phyloP scores from a whole-genome alignment of 1,140 invertebrate genomes.

The Dendroctonus ponderosae region DNA sequence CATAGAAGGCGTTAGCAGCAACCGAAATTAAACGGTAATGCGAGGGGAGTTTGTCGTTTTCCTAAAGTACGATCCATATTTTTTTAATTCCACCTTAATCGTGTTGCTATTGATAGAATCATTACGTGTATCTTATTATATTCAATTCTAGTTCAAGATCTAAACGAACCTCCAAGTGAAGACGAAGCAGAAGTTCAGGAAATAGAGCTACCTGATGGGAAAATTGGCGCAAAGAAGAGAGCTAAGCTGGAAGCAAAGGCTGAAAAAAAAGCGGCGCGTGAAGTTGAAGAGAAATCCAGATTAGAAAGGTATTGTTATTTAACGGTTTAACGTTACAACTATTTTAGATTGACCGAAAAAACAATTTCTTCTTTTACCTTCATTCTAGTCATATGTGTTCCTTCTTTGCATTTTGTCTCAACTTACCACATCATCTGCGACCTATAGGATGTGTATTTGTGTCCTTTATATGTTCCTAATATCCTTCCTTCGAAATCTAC shows the following conservation, averaged over 20 bases:
- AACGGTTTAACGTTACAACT: neutral
- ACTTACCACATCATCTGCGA: too few species aligned
- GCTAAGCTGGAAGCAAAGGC: conserved; percentile 91
- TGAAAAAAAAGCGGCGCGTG: conserved; percentile 80
- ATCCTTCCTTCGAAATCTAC: too few species aligned
- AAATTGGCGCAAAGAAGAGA: conserved; percentile 90
- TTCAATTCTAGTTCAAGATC: conserved; percentile 41
- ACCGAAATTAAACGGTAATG: too few species aligned
- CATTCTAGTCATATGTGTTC: too few species aligned
- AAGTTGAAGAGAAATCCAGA: conserved; percentile 70
- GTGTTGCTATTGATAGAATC: neutral
- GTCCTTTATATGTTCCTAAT: too few species aligned
- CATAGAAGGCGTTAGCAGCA: too few species aligned
- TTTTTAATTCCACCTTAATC: neutral
- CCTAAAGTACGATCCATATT: neutral
- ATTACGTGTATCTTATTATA: conserved; percentile 1
- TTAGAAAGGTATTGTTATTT: conserved; percentile 56
- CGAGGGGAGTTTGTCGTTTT: too few species aligned
- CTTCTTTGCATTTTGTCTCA: too few species aligned
- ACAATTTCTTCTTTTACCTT: neutral
- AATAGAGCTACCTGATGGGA: conserved; percentile 58
- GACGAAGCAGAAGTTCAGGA: conserved; percentile 51
- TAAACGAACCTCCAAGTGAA: conserved; percentile 45
- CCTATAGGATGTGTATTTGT: too few species aligned
- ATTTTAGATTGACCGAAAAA: neutral